Base-by-base conservation (phyloP, 2,888 invertebrate genomes). In the Sicus ferrugineus region DNA sequence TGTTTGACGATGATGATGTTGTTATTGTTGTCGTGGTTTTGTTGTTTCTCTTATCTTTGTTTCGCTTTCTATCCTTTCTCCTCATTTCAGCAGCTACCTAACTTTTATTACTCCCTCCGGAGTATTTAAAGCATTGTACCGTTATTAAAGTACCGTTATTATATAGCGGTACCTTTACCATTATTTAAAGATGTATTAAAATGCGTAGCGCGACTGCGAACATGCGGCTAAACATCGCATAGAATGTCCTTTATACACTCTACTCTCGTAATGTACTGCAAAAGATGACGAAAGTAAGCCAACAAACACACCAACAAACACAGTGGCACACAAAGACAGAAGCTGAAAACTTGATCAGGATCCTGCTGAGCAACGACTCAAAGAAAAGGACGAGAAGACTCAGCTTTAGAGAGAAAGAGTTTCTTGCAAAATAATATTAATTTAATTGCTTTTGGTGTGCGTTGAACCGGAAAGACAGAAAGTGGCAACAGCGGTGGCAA, bases 381-480 rank as follows among this genome's bases (percentile, higher is more conserved):
- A 16, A 7, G 30, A 21, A 42, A 42, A n/a, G n/a, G n/a, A n/a
- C n/a, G n/a, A n/a, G n/a, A n/a, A n/a, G n/a, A n/a, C n/a, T n/a
- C n/a, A n/a, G n/a, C n/a, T n/a, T n/a, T n/a, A n/a, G n/a, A n/a
- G n/a, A n/a, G n/a, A 19, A 19, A 66, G 48, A 26, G 63, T n/a
- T 52, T 64, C 52, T 31, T 52, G 67, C 46, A 48, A 67, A 67
- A 67, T 67, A 67, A 67, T 67, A 67, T 58, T 67, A 67, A 67
- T 67, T 67, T 67, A 67, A 67, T 67, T 67, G 67, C 67, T 67
- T 67, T 67, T 67, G 58, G 46, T 67, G 58, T 67, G 67, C 42
- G 42, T 31, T 58, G 58, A 67, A 58, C 58, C 58, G 58, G 14
- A 46, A 56, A 46, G 58, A 42, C 63, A 42, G 46, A 58, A 67